Evolutionary conservation across 2,797 vertebrate species (phyloP), one percentile per base, ranked within the genome.

Genomic region (Okamejei kenojei): DNA sequence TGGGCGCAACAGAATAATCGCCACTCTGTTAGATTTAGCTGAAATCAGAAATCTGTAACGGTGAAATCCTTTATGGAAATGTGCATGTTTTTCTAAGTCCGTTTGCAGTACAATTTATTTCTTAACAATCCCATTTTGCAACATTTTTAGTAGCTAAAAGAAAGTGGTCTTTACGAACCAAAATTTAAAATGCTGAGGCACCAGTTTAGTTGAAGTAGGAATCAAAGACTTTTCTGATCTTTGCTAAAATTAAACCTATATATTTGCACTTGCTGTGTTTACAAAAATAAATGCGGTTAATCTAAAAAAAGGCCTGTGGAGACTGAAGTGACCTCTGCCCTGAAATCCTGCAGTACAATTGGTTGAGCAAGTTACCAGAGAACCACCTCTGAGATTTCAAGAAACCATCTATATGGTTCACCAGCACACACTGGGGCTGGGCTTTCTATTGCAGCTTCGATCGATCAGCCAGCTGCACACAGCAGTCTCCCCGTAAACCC

Each of bases 261-360:
- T 92, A 92, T 92, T 92, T 92, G 65, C 45, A 2, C 23, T 29
- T 26, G 4, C 90, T 74, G 38, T 92, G 45, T 92, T 92, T 58
- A 92, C 45, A 74, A 73, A 92, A 92, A 92, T 92, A 92, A 92
- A 92, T 92, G 71, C 54, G 90, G 90, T 92, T 92, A 76, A 23
- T 74, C 23, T 74, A 74, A 74, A 91, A 90, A 91, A 91, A 91
- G 26, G 68, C 68, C 90, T 54, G 65, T 91, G 35, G 90, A 71
- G 90, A 71, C 90, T 74, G 38, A 38, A 91, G 21, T 91, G 90
- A 92, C 90, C 90, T 74, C 68, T 92, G 90, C 90, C 68, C 90
- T 92, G 90, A 92, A 92, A 92, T 92, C 38, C 71, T 92, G 90
- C 76, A 68, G 68, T 91, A 45, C 68, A 73, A 73, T 91, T 91